Evolutionary conservation across 2,888 invertebrate species (phyloP).

Genomic region (Sphaerophoria rueppellii): DNA sequence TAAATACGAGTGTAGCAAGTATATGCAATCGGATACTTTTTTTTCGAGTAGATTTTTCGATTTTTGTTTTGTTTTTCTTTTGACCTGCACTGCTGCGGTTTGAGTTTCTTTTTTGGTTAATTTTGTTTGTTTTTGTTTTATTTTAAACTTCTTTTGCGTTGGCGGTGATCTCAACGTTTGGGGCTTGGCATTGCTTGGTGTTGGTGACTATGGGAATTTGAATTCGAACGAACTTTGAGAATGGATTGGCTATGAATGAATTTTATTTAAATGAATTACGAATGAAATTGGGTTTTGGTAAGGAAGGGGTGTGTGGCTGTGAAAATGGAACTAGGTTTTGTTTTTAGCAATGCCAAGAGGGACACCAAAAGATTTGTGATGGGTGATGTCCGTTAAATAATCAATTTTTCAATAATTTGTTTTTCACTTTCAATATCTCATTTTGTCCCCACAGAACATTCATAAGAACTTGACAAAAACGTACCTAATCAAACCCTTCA

Average conservation of each 20-base stretch:
- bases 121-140: constrained; percentile 26
- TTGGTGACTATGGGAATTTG: neutral
- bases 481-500: too few relatives aligned
- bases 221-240: neutral
- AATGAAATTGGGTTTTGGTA: constrained; percentile 16
- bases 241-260: constrained; percentile 68
- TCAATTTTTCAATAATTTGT: too few relatives aligned
- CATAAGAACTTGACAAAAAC: too few relatives aligned
- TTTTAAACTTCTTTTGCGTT: constrained; percentile 33
- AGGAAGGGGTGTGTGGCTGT: neutral
- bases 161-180: constrained; percentile 48
- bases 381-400: too few relatives aligned
- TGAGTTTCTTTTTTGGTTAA: constrained; percentile 43
- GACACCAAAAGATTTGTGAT: too few relatives aligned
- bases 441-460: too few relatives aligned
- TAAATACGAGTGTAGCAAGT: neutral
- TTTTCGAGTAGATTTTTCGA: constrained; percentile 23
- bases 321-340: too few relatives aligned
- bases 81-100: constrained; percentile 37
- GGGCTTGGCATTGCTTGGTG: constrained; percentile 29
- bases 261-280: constrained; percentile 51
- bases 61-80: constrained; percentile 43
- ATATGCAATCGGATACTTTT: constrained; percentile 53
- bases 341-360: too few relatives aligned
- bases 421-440: too few relatives aligned